These are phyloP conservation scores for Leucophora obtusa DNA, from an alignment of 2,888 invertebrate species.

Conservation along the genomic window DNA sequence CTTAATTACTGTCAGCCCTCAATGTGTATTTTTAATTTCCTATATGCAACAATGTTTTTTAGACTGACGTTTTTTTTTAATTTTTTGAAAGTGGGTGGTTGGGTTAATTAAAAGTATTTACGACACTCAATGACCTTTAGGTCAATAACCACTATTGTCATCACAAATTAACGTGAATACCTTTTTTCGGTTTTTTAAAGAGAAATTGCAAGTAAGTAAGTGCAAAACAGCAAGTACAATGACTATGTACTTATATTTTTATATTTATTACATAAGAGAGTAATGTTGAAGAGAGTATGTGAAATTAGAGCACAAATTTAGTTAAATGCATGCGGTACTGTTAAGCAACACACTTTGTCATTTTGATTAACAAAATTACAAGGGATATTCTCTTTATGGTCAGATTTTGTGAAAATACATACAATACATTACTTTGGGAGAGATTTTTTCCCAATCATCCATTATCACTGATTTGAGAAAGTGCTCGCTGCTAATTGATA, in stretches of 20 bases:
- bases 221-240: neutral
- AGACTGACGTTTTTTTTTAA: constrained; percentile 6
- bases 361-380: too few species aligned
- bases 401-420: too few species aligned
- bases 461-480: too few species aligned
- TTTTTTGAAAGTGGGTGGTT: constrained; percentile 4
- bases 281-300: neutral
- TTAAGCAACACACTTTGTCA: too few species aligned
- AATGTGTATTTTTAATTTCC: neutral
- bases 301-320: neutral
- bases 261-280: neutral
- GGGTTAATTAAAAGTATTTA: neutral
- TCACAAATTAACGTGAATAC: neutral
- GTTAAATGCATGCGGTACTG: neutral
- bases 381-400: too few species aligned
- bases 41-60: neutral
- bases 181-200: neutral
- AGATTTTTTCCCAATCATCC: too few species aligned
- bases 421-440: too few species aligned
- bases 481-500: too few species aligned
- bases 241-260: neutral
- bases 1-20: constrained; percentile 1
- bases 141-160: constrained; percentile 52
- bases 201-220: neutral
- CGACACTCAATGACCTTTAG: constrained; percentile 52